These are phyloP conservation scores for Ooceraea biroi DNA, from an alignment of 1,140 invertebrate genomes.

Conservation along the genomic window DNA sequence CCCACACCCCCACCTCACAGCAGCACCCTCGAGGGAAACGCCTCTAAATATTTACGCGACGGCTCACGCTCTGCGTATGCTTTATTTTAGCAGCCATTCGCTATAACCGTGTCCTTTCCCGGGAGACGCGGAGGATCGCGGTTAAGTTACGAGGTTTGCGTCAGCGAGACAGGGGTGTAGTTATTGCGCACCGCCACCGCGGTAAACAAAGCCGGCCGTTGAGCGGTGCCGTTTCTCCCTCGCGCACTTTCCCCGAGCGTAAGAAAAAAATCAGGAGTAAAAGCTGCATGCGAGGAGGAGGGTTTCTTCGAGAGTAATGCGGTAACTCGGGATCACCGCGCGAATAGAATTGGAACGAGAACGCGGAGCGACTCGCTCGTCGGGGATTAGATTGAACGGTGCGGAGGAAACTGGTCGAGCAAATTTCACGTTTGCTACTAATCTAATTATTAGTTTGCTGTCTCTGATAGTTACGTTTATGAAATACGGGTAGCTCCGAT, in stretches of 20 bases:
- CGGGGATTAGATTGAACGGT: no score
- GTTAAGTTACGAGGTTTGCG: slow-evolving; percentile 21
- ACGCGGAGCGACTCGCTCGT: background rate
- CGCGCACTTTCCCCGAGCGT: background rate
- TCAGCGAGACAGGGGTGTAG: slow-evolving; percentile 2
- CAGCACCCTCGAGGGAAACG: slow-evolving; percentile 53
- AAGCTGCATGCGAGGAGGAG: background rate
- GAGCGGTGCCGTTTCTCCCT: slow-evolving; percentile 17
- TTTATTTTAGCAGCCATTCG: slow-evolving; percentile 70
- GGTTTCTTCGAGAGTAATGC: slow-evolving; percentile 5
- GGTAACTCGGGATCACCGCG: background rate
- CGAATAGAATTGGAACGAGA: background rate
- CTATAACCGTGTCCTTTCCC: slow-evolving; percentile 39
- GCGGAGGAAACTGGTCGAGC: no score
- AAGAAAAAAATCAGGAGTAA: slow-evolving; percentile 8
- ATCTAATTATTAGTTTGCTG: slow-evolving; percentile 13
- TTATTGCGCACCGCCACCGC: background rate
- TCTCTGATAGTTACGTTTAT: no score
- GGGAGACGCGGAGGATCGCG: slow-evolving; percentile 29
- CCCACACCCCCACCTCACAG: no score
- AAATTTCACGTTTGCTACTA: background rate
- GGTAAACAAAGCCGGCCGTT: slow-evolving; percentile 9
- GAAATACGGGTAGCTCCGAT: no score
- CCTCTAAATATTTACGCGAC: slow-evolving; percentile 77
- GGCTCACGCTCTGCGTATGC: slow-evolving; percentile 57